phyloP scores from a whole-genome alignment of 1,140 invertebrate species.

The Drosophila equinoxialis region DNA sequence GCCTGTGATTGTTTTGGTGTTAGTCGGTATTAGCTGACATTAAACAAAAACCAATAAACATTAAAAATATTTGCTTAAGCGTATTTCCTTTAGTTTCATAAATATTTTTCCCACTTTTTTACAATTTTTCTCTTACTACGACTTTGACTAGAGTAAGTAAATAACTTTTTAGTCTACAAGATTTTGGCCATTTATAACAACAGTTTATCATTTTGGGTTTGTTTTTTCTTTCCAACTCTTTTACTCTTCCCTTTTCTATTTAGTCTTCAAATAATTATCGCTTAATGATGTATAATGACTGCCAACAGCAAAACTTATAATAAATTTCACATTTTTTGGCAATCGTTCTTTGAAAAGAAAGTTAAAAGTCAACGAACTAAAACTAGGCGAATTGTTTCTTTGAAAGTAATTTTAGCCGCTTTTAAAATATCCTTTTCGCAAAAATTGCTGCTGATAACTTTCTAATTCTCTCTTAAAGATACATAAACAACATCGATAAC shows the following conservation, averaged over 20 bases:
- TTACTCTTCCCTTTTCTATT: constrained; percentile 3
- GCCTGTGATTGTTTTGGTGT: no score
- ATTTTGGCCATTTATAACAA: constrained; percentile 18
- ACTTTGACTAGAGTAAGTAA: background rate
- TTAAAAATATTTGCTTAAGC: no score
- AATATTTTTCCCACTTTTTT: background rate
- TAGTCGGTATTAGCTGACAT: no score
- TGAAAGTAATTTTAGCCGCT: background rate
- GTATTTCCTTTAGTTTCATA: background rate
- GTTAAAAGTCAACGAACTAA: constrained; percentile 45
- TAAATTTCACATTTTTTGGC: constrained; percentile 68
- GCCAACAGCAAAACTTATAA: constrained; percentile 30
- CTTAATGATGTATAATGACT: constrained; percentile 74
- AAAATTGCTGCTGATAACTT: no score
- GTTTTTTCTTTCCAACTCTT: constrained; percentile 10
- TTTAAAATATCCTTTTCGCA: background rate
- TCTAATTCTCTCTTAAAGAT: no score
- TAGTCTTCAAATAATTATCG: constrained; percentile 68
- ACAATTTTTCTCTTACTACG: background rate
- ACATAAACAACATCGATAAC: no score
- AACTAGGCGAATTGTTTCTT: background rate
- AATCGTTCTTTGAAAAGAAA: constrained; percentile 30
- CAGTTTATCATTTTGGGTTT: constrained; percentile 30
- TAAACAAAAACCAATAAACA: no score
- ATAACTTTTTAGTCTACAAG: constrained; percentile 18